Base-by-base conservation (phyloP, 2,797 vertebrate species). In the Peromyscus nudipes region DNA sequence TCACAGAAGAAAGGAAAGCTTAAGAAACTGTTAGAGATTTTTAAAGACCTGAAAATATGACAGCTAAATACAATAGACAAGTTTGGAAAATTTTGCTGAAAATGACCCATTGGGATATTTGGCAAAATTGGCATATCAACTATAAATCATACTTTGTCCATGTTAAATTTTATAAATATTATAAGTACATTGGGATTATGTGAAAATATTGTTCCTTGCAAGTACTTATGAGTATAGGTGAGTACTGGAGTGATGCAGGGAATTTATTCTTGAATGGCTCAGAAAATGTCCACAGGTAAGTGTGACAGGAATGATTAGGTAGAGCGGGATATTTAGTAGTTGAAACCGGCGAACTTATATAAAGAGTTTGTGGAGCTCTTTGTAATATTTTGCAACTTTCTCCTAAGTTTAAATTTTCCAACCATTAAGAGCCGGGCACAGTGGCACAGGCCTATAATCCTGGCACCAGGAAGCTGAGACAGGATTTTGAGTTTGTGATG, bases 151-250 rank as follows among this genome's bases (percentile, higher is more conserved):
- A 65, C 69, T 60, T 57, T 34, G 11, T 27, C 29, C 43, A 9
- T 64, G 37, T 85, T 92, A 86, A 77, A 83, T 89, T 82, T 86
- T 57, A 89, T 5, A 96, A 76, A 43, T 83, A 65, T 71, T 79
- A 67, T 52, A 67, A 52, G 11, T 65, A 46, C 37, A n/a, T 40
- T 82, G 5, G 64, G 14, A 34, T 91, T 77, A 49, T 55, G 0
- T 40, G 25, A 93, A 52, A 88, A 62, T n/a, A 64, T 37, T 55
- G n/a, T 65, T 92, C 23, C 16, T 90, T 83, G 65, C 27, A 40
- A 91, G 79, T 34, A 76, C 65, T 49, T 64, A 55, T 16, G 60
- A 23, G 52, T 69, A 79, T 46, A 31, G 79, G 83, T 2, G 25
- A 86, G 4, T 43, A 37, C 62, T 37, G 19, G 31, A 8, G 27